phyloP scores from a whole-genome alignment of 2,113 vertebrate genomes.

The Hucho hucho region DNA sequence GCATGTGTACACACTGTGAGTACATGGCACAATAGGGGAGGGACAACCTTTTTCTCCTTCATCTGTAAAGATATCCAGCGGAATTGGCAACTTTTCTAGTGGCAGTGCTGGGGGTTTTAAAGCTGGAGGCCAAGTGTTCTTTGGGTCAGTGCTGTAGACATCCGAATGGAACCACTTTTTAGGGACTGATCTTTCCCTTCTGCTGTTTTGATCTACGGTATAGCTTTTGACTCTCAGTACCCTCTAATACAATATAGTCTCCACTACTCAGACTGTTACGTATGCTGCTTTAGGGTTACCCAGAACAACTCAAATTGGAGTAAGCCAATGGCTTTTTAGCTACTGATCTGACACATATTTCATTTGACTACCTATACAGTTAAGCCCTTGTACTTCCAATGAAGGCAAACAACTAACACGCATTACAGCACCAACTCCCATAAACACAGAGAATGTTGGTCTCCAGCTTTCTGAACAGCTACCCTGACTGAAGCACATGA shows the following conservation, averaged over 20 bases:
- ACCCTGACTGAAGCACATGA: conserved; percentile 41
- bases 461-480: conserved; percentile 49
- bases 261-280: not conserved
- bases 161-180: not conserved
- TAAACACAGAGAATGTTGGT: conserved; percentile 44
- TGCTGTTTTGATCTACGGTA: not conserved
- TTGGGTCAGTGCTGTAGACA: conserved; percentile 41
- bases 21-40: conserved; percentile 37
- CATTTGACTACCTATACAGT: not conserved
- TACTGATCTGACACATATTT: not conserved
- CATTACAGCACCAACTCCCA: not conserved
- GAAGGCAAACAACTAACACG: not conserved
- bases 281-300: not conserved
- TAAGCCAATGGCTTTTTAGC: not conserved
- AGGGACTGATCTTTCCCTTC: not conserved
- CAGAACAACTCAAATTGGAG: not conserved
- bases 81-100: conserved; percentile 20
- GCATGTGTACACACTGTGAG: conserved; percentile 41
- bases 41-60: conserved; percentile 50
- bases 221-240: not conserved
- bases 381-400: not conserved
- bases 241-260: not conserved
- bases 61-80: conserved; percentile 39
- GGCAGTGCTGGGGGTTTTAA: conserved; percentile 51
- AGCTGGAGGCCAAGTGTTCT: conserved; percentile 62